Evolutionary conservation across 2,888 invertebrate species (phyloP).

Genomic region (Hypena proboscidalis): DNA sequence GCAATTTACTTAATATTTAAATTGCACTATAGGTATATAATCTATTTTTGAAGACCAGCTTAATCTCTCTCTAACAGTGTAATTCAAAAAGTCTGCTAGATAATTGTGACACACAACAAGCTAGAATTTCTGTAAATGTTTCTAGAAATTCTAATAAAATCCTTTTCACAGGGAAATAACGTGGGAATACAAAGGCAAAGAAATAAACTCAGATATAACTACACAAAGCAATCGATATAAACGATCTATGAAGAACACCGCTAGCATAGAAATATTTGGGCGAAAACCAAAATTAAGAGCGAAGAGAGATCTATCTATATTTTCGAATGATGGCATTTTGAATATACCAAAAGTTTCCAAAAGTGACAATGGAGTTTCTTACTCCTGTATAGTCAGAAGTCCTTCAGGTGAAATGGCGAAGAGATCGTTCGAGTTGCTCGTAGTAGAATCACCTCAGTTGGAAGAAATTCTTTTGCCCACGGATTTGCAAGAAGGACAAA

Average conservation of each 20-base stretch:
- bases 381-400: conserved; percentile 91
- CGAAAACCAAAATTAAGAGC: conserved; percentile 79
- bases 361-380: conserved; percentile 89
- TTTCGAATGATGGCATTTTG: conserved; percentile 81
- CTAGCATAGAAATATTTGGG: conserved; percentile 77
- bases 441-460: conserved; percentile 91
- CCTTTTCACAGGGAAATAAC: conserved; percentile 71
- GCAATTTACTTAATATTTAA: no score
- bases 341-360: conserved; percentile 87
- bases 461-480: conserved; percentile 93
- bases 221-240: conserved; percentile 65
- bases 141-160: conserved; percentile 4
- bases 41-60: no score
- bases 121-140: conserved; percentile 1
- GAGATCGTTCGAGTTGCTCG: conserved; percentile 88
- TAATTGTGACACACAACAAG: no score
- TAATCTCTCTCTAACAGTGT: no score
- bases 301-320: conserved; percentile 61
- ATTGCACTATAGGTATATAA: no score
- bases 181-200: conserved; percentile 81
- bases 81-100: no score
- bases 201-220: conserved; percentile 63
- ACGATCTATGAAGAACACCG: conserved; percentile 61
- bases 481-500: conserved; percentile 92
- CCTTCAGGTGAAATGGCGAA: conserved; percentile 91